These are phyloP conservation scores for Ophthalmolycus amberensis DNA, from an alignment of 2,113 vertebrate genomes.

Conservation along the genomic window DNA sequence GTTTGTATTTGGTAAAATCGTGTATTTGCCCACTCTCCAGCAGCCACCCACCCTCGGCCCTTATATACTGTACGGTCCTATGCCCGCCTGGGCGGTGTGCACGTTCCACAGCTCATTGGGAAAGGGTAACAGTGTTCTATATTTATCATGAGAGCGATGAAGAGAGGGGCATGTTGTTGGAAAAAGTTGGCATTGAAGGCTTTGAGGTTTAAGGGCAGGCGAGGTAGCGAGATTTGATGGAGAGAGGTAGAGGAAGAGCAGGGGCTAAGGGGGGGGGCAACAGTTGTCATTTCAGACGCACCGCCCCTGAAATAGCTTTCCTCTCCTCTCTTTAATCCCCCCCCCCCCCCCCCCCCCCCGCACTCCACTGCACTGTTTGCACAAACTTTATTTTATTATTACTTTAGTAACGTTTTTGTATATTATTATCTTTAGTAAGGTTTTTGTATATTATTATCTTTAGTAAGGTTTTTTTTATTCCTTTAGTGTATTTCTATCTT, in stretches of 20 bases:
- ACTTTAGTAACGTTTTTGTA: too few relatives aligned
- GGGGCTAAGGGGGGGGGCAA: constrained; percentile 51
- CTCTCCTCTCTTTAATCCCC: constrained; percentile 36
- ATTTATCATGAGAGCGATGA: constrained; percentile 78
- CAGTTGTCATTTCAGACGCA: constrained; percentile 77
- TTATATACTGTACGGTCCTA: constrained; percentile 66
- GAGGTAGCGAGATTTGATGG: constrained; percentile 53
- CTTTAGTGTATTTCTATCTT: too few relatives aligned
- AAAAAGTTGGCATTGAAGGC: constrained; percentile 77
- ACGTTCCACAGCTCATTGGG: constrained; percentile 69
- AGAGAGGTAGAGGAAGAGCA: constrained; percentile 61
- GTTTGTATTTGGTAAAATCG: constrained; percentile 27
- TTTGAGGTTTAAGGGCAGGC: constrained; percentile 67
- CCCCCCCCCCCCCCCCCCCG: constrained; percentile 30
- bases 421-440: too few relatives aligned
- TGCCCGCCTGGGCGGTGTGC: constrained; percentile 46
- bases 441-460: too few relatives aligned
- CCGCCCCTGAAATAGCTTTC: constrained; percentile 78
- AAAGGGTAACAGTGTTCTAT: constrained; percentile 81
- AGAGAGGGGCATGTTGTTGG: constrained; percentile 76
- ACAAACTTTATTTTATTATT: too few relatives aligned
- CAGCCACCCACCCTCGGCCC: constrained; percentile 29
- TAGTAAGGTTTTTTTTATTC: too few relatives aligned
- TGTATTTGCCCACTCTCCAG: constrained; percentile 28
- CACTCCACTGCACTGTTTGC: background rate